phyloP scores from a whole-genome alignment of 2,797 vertebrate species.

The Tamandua tetradactyla region DNA sequence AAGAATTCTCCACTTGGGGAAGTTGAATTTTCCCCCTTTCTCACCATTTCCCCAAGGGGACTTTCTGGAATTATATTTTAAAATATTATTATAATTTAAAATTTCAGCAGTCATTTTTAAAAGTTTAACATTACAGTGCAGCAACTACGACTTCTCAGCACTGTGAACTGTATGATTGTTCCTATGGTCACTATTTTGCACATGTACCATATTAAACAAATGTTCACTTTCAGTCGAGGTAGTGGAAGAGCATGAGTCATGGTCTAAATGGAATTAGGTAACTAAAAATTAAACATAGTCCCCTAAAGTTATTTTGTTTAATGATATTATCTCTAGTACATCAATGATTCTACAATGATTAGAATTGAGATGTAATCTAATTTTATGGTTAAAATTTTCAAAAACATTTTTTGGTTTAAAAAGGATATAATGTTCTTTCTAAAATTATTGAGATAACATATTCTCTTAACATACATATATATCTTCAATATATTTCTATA shows the following conservation, averaged over 20 bases:
- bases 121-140: neutral
- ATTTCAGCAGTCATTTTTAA: neutral
- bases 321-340: neutral
- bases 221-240: neutral
- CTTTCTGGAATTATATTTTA: neutral
- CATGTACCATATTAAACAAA: neutral
- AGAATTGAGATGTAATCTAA: neutral
- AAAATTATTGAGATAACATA: neutral
- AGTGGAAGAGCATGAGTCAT: neutral
- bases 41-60: too few relatives aligned
- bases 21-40: too few relatives aligned
- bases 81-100: neutral
- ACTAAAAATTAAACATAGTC: neutral
- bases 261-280: neutral
- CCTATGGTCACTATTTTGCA: neutral
- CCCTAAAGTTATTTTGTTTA: neutral
- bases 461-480: neutral
- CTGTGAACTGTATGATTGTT: neutral
- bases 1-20: too few relatives aligned
- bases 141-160: neutral
- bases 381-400: neutral
- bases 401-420: neutral
- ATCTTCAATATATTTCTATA: neutral
- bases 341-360: neutral
- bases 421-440: neutral